A percentile compares a stretch with the other conserved stretches of the same genome.
These are phyloP conservation scores for Rhagium mordax DNA, from an alignment of 2,888 invertebrate genomes.

Conservation along the genomic window DNA sequence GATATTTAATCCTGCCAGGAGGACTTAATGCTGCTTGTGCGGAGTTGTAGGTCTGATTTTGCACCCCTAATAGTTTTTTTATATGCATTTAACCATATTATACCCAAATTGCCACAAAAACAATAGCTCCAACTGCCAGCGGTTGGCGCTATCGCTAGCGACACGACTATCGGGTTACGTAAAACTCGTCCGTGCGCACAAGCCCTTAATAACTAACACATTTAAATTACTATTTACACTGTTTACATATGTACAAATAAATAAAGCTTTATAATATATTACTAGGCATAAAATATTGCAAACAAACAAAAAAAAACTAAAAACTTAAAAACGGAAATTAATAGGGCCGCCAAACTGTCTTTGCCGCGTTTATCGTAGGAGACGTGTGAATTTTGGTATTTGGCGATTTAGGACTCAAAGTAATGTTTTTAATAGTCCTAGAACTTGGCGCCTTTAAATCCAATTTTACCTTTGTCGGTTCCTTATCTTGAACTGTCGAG, in stretches of 20 bases:
- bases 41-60: too few relatives aligned
- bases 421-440: constrained; percentile 71
- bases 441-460: constrained; percentile 78
- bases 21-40: too few relatives aligned
- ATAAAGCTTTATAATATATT: constrained; percentile 47
- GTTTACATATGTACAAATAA: constrained; percentile 52
- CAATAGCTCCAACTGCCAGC: too few relatives aligned
- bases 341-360: constrained; percentile 85
- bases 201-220: constrained; percentile 62
- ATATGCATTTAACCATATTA: too few relatives aligned
- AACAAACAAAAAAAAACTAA: constrained; percentile 44
- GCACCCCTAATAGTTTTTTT: too few relatives aligned
- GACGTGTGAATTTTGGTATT: constrained; percentile 73
- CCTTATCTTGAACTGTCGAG: constrained; percentile 74
- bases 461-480: constrained; percentile 64
- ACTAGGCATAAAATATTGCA: constrained; percentile 50
- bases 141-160: too few relatives aligned
- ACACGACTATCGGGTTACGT: too few relatives aligned
- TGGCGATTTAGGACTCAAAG: constrained; percentile 62
- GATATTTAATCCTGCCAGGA: too few relatives aligned
- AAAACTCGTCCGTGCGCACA: too few relatives aligned
- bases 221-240: constrained; percentile 50
- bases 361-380: constrained; percentile 72
- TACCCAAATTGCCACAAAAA: too few relatives aligned
- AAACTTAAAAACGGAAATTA: constrained; percentile 62